phyloP scores from a whole-genome alignment of 2,113 vertebrate species.

The Oceanodroma tethys region DNA sequence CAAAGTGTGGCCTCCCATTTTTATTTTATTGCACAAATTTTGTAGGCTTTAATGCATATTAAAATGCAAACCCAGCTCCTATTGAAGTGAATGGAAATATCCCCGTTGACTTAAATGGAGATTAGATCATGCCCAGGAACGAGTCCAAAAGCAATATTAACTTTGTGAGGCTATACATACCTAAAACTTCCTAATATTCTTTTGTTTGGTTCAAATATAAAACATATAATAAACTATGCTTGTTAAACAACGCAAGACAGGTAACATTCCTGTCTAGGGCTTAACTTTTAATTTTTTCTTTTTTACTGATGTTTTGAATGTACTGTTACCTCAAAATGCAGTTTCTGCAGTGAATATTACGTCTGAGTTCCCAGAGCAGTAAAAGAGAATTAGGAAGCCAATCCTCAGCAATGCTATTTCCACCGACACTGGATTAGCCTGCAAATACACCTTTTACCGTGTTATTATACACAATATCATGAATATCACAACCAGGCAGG shows the following conservation, averaged over 20 bases:
- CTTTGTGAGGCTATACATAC: background rate
- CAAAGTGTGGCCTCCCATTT: background rate
- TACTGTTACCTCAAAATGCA: background rate
- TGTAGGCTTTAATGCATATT: background rate
- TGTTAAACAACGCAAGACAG: background rate
- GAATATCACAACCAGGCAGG: background rate
- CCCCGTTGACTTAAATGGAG: background rate
- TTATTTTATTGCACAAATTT: slow-evolving; percentile 31
- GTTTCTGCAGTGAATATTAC: background rate
- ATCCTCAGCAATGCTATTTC: background rate
- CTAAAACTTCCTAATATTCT: background rate
- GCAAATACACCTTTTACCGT: background rate
- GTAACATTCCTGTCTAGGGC: background rate
- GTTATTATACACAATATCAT: background rate
- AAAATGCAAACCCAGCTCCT: background rate
- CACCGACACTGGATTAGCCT: background rate
- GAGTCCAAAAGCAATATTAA: slow-evolving; percentile 47
- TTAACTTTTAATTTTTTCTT: background rate
- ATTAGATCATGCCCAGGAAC: slow-evolving; percentile 26
- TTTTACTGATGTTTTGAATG: background rate
- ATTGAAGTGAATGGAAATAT: background rate
- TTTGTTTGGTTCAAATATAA: background rate
- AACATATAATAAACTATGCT: background rate
- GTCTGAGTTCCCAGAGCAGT: background rate
- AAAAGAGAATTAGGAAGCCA: background rate